Evolutionary conservation across 2,888 invertebrate genomes (phyloP), one percentile per base, ranked within the genome.

Genomic region (Muschampia plurimacula): DNA sequence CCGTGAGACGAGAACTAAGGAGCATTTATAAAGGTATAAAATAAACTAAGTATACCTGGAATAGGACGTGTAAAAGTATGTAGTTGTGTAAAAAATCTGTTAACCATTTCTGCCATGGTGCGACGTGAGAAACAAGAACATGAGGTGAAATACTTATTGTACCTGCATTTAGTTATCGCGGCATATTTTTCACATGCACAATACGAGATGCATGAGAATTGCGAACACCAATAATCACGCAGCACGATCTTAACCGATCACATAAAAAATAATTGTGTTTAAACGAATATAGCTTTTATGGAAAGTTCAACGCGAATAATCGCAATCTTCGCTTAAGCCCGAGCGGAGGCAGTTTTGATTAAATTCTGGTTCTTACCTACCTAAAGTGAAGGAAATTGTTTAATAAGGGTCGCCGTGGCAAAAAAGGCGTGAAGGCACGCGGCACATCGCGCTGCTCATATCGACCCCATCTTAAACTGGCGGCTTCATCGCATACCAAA

Each of bases 401-500:
- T 74, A 76, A 75, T 76, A 76, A 77, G 77, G 79, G 78, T 77
- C 79, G 77, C 77, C 80, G 77, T 74, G 77, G 77, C 75, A 79
- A 77, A 77, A 83, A 84, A 82, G 84, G 87, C 88, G 90, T 90
- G 89, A 88, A 87, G 87, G 90, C 85, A 89, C 84, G 90, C 88
- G 82, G 85, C 79, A 78, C 81, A 82, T 85, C 84, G 83, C 86
- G 82, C 82, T 78, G 78, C 71, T 77, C 78, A 66, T 89, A 91
- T 92, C 89, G 84, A 83, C 83, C 82, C 84, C 84, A 90, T 91
- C 90, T 90, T 82, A 86, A 86, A 81, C 84, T 83, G 81, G 80
- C 86, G 82, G 84, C 84, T 82, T 78, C 79, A 80, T 82, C 81
- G 89, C 90, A 90, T 92, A 88, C 90, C 86, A 84, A 86, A 85